phyloP scores from a whole-genome alignment of 2,113 vertebrate genomes.

The Parus major region DNA sequence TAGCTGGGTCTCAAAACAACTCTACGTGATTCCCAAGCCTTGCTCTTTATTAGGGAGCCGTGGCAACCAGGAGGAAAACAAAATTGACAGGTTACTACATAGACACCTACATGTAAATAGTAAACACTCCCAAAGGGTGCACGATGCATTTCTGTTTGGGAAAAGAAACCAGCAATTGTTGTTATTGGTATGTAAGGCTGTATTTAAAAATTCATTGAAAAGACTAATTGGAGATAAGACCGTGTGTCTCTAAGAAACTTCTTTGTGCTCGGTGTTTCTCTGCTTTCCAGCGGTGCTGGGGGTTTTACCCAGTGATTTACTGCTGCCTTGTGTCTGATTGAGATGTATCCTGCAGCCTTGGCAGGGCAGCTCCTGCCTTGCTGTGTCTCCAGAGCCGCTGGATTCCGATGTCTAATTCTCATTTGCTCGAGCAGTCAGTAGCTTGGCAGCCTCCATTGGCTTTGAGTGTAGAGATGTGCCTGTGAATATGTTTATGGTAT shows the following conservation, averaged over 20 bases:
- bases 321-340: background rate
- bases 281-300: background rate
- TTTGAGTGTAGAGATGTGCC: background rate
- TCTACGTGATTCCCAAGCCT: background rate
- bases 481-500: background rate
- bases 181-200: background rate
- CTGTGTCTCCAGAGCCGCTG: constrained; percentile 14
- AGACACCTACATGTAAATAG: background rate
- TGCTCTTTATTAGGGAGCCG: background rate
- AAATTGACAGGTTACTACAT: background rate
- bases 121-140: background rate
- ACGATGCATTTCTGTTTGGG: background rate
- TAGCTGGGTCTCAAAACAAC: background rate
- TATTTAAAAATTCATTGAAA: constrained; percentile 2
- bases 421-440: background rate
- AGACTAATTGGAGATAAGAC: background rate
- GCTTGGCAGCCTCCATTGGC: background rate
- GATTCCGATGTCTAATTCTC: background rate
- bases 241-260: background rate
- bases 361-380: background rate
- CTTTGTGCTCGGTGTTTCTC: background rate
- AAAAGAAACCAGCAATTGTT: background rate
- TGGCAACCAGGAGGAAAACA: background rate
- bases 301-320: background rate
- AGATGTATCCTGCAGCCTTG: constrained; percentile 21